Evolutionary conservation across 2,113 vertebrate species (phyloP).

Genomic region (Tupaia chinensis): DNA sequence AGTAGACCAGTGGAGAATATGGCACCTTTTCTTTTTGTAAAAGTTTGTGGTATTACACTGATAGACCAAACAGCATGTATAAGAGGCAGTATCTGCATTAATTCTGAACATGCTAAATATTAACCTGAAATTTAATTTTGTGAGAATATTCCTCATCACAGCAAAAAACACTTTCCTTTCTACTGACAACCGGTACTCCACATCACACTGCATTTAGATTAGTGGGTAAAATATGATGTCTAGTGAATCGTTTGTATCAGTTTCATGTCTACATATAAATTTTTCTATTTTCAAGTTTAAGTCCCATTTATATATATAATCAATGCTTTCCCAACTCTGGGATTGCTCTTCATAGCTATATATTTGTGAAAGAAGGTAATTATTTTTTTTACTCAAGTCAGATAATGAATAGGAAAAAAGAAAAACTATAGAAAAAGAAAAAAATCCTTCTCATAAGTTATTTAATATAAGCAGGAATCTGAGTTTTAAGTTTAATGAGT

Average conservation of each 20-base stretch:
- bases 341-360: constrained; percentile 84
- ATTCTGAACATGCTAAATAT: constrained; percentile 82
- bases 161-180: constrained; percentile 79
- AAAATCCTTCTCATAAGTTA: constrained; percentile 54
- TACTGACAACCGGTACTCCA: constrained; percentile 78
- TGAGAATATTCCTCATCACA: constrained; percentile 42
- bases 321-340: constrained; percentile 83
- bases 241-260: constrained; percentile 84
- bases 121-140: constrained; percentile 61
- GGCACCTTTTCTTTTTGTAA: constrained; percentile 72
- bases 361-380: constrained; percentile 87
- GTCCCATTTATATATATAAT: constrained; percentile 84
- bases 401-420: constrained; percentile 78
- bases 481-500: constrained; percentile 25
- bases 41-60: constrained; percentile 74
- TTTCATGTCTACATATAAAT: constrained; percentile 84
- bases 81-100: constrained; percentile 68
- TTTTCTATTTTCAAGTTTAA: constrained; percentile 86
- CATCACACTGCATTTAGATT: constrained; percentile 79
- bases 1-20: constrained; percentile 32
- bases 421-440: constrained; percentile 78
- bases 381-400: constrained; percentile 79
- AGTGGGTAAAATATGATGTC: constrained; percentile 81
- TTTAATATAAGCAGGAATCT: neutral
- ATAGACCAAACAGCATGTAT: constrained; percentile 78